Evolutionary conservation across 2,113 vertebrate genomes (phyloP), one percentile per base, ranked within the genome.

Genomic region (Murina feae): DNA sequence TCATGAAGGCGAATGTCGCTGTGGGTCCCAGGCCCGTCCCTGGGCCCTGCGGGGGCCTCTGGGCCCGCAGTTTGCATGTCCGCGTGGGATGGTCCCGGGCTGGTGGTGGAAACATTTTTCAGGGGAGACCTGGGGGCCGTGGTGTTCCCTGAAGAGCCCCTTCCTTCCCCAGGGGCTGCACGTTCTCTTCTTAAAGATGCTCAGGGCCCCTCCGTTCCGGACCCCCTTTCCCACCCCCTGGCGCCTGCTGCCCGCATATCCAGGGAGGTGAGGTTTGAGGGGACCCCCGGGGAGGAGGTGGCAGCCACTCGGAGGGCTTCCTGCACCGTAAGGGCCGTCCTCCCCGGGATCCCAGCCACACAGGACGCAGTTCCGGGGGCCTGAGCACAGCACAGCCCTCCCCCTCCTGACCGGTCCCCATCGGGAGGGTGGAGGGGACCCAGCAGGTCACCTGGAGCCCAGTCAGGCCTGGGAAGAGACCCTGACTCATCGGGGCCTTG

Each of bases 281-380:
- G n/a, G 42, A 25, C 11, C 39, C 5, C 87, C 37, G 9, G 35
- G 65, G 28, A 23, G 37, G 39, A 65, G 55, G 16, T 6, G 20
- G 49, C 4, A 9, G 25, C 13, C 9, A 2, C 60, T 30, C 1
- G 1, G 18, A 12, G 39, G 8, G 35, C 37, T 47, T 60, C 6
- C 0, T 10, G 51, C 5, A 0, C 0, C 1, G 9, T 35, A 44
- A 11, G 4, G 17, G 44, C 10, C 4, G 13, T 44, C 55, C 18
- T 0, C 17, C 13, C 23, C 42, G 12, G 30, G 0, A 2, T 96
- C 96, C 86, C 76, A 60, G 94, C 90, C 89, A 85, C 91, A 89
- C 88, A 81, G 96, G 93, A 89, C 96, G 75, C 87, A 96, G 93
- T 92, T 96, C 90, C 23, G 87, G 91, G 94, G 96, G 87, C 89